These are phyloP conservation scores for Hirtodrosophila trivittata DNA, from an alignment of 2,888 invertebrate species.

Conservation along the genomic window DNA sequence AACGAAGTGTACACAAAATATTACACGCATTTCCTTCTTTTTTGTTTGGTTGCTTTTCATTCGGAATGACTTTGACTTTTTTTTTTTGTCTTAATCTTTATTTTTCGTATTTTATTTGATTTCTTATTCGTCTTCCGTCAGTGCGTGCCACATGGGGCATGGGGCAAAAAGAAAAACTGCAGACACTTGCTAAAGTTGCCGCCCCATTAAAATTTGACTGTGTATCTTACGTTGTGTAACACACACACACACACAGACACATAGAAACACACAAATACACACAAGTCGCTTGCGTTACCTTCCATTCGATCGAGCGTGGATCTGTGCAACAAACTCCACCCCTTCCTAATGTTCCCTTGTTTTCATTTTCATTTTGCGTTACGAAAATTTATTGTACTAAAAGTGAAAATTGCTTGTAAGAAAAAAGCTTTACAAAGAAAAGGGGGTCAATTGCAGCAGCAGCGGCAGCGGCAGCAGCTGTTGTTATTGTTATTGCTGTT, in stretches of 20 bases:
- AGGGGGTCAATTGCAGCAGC: constrained; percentile 13
- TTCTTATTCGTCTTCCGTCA: constrained; percentile 47
- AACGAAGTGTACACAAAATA: constrained; percentile 53
- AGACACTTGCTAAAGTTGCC: constrained; percentile 33
- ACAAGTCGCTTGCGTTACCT: no score
- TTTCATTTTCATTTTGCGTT: constrained; percentile 48
- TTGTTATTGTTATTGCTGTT: not conserved
- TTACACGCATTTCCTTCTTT: constrained; percentile 61
- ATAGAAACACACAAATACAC: constrained; percentile 2
- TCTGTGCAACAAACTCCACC: not conserved
- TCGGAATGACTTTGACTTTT: constrained; percentile 60
- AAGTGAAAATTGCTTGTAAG: constrained; percentile 74
- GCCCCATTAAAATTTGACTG: constrained; percentile 15
- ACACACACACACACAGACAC: not conserved
- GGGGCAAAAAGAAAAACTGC: constrained; percentile 16
- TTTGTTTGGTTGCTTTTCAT: constrained; percentile 19
- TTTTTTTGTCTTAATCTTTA: not conserved
- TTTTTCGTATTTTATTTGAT: constrained; percentile 3
- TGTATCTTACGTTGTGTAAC: constrained; percentile 52
- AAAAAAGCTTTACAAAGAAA: constrained; percentile 16
- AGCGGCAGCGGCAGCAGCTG: constrained; percentile 3
- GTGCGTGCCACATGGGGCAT: constrained; percentile 49
- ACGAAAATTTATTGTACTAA: constrained; percentile 67
- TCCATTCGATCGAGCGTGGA: no score
- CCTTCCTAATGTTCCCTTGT: constrained; percentile 52